These are phyloP conservation scores for Orchestes rusci DNA, from an alignment of 2,888 invertebrate genomes.

Conservation along the genomic window DNA sequence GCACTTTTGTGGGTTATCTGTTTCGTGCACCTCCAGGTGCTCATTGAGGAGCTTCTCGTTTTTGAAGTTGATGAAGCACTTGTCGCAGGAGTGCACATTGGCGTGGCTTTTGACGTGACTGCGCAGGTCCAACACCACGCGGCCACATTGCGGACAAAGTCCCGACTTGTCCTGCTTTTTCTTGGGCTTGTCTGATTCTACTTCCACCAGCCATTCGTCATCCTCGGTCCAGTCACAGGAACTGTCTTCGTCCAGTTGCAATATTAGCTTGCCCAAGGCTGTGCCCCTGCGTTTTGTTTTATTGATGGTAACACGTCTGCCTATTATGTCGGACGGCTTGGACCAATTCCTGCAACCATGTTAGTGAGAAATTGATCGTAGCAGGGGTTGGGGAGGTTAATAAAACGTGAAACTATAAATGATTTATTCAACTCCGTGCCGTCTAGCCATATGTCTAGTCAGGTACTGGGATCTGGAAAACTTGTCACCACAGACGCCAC, in stretches of 20 bases:
- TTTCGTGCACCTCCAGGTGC: conserved; percentile 31
- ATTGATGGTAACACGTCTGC: too few species aligned
- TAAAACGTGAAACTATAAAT: conserved; percentile 1
- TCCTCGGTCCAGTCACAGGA: too few species aligned
- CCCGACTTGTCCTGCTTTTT: conserved; percentile 19
- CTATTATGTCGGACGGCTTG: too few species aligned
- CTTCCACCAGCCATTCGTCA: not conserved
- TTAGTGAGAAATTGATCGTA: too few species aligned
- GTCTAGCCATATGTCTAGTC: conserved; percentile 12
- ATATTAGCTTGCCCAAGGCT: too few species aligned
- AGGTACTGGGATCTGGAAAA: conserved; percentile 28
- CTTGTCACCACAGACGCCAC: conserved; percentile 33
- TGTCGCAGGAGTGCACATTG: conserved; percentile 19
- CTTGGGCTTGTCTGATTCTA: conserved; percentile 9
- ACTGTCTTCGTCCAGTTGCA: too few species aligned
- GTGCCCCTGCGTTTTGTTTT: too few species aligned
- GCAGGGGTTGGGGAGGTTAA: too few species aligned
- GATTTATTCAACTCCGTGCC: not conserved
- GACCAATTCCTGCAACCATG: too few species aligned
- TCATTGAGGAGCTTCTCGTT: conserved; percentile 27
- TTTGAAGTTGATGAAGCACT: conserved; percentile 24
- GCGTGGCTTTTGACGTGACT: conserved; percentile 20
- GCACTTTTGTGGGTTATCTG: conserved; percentile 31
- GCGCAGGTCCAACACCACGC: conserved; percentile 15
- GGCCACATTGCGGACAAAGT: conserved; percentile 26